Percentiles rank a stretch among this genome's conserved stretches.
Evolutionary conservation across 2,888 invertebrate species (phyloP).

Genomic region (Marasmarcha lunaedactyla): DNA sequence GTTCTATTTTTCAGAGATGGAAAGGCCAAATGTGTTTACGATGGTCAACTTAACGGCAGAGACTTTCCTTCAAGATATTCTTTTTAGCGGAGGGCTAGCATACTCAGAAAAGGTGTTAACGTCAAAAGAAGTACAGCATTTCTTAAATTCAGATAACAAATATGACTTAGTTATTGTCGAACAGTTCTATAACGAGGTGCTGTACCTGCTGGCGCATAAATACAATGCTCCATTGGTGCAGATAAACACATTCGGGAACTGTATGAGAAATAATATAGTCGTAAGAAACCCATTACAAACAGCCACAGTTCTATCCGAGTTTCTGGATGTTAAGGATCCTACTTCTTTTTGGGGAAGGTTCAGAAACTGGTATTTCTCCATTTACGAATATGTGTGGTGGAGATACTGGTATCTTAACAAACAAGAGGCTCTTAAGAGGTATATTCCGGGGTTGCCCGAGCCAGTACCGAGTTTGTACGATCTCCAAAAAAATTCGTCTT

Average conservation of each 20-base stretch:
- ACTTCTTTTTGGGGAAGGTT: constrained; percentile 64
- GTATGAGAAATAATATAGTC: constrained; percentile 47
- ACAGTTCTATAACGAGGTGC: constrained; percentile 58
- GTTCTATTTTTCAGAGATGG: constrained; percentile 1
- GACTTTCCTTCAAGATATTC: constrained; percentile 36
- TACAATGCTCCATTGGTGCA: constrained; percentile 48
- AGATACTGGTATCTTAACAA: constrained; percentile 40
- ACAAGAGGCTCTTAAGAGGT: constrained; percentile 42
- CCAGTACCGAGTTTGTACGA: constrained; percentile 47
- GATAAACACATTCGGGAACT: constrained; percentile 49
- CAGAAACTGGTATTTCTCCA: constrained; percentile 51
- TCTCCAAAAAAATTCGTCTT: constrained; percentile 42
- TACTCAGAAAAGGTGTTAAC: constrained; percentile 42
- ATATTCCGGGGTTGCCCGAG: constrained; percentile 36
- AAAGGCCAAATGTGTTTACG: constrained; percentile 47
- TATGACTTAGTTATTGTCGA: constrained; percentile 62
- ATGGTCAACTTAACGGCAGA: constrained; percentile 45
- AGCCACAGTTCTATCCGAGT: constrained; percentile 43
- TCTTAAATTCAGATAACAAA: constrained; percentile 35
- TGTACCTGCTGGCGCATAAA: constrained; percentile 50
- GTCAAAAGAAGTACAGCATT: constrained; percentile 33
- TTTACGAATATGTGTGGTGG: constrained; percentile 51
- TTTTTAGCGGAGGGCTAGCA: constrained; percentile 42
- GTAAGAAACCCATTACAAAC: constrained; percentile 48
- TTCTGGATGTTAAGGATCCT: constrained; percentile 44